phyloP scores from a whole-genome alignment of 1,140 invertebrate genomes.

The Chrysopa pallens region DNA sequence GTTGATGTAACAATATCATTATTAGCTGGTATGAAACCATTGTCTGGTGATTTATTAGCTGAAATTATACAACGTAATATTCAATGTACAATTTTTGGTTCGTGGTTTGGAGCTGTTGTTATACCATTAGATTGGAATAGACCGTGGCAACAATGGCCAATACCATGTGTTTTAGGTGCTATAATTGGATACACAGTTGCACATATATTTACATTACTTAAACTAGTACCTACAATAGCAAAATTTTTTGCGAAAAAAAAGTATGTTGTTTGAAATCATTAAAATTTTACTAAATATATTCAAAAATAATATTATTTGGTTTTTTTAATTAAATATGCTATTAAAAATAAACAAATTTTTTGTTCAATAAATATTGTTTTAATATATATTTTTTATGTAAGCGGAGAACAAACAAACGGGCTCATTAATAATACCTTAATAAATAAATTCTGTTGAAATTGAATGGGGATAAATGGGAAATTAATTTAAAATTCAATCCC shows the following conservation, averaged over 20 bases:
- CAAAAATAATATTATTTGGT: too few relatives aligned
- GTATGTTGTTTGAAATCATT: too few relatives aligned
- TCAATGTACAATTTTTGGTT: constrained; percentile 49
- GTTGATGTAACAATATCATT: constrained; percentile 30
- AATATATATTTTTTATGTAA: too few relatives aligned
- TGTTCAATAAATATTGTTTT: too few relatives aligned
- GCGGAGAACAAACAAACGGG: too few relatives aligned
- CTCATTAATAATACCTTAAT: too few relatives aligned
- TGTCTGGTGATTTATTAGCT: constrained; percentile 28
- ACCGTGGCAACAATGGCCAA: constrained; percentile 73
- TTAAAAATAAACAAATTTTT: too few relatives aligned
- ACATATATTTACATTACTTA: constrained; percentile 31
- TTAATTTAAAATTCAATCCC: too few relatives aligned
- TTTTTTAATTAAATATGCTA: too few relatives aligned
- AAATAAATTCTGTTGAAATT: too few relatives aligned
- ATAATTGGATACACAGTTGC: constrained; percentile 38
- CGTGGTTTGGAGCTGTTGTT: constrained; percentile 66
- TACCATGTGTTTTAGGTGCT: constrained; percentile 54
- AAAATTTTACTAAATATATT: too few relatives aligned
- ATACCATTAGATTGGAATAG: constrained; percentile 87
- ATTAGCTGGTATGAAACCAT: constrained; percentile 27
- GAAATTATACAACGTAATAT: constrained; percentile 38
- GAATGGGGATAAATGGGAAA: too few relatives aligned
- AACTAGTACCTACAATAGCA: constrained; percentile 13
- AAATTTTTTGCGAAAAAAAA: neutral